These are phyloP conservation scores for Grantiella picta DNA, from an alignment of 2,113 vertebrate species.

Conservation along the genomic window DNA sequence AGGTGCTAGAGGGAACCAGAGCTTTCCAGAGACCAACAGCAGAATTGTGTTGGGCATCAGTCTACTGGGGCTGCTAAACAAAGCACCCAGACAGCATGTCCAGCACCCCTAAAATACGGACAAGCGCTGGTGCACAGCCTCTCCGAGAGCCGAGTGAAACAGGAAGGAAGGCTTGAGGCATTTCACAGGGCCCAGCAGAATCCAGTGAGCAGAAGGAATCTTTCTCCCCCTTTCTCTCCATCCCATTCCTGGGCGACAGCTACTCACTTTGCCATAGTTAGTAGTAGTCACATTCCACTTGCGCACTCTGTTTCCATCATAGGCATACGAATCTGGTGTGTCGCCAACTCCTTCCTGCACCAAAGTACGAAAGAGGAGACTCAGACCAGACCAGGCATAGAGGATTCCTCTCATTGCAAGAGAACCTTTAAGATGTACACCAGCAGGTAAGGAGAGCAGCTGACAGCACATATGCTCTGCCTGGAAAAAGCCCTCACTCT, in stretches of 20 bases:
- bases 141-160: not conserved
- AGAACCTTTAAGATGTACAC: not conserved
- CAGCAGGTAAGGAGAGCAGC: not conserved
- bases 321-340: slow-evolving; percentile 93
- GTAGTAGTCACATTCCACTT: slow-evolving; percentile 99
- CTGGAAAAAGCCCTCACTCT: not conserved
- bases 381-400: not conserved
- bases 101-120: not conserved
- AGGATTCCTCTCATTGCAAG: not conserved
- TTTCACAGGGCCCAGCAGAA: not conserved
- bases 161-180: not conserved
- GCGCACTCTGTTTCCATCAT: slow-evolving; percentile 94
- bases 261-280: slow-evolving; percentile 94
- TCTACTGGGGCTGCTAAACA: not conserved
- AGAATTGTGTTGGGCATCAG: not conserved
- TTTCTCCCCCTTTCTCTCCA: not conserved
- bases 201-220: not conserved
- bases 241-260: not conserved
- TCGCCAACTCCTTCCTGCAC: slow-evolving; percentile 93
- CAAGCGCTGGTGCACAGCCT: not conserved
- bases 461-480: not conserved
- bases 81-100: not conserved
- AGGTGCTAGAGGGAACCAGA: not conserved
- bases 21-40: not conserved
- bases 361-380: not conserved